Percentiles rank a stretch among this genome's conserved stretches.
Conservation (phyloP, 2,113 vertebrate species). For the Lepisosteus osseus region DNA sequence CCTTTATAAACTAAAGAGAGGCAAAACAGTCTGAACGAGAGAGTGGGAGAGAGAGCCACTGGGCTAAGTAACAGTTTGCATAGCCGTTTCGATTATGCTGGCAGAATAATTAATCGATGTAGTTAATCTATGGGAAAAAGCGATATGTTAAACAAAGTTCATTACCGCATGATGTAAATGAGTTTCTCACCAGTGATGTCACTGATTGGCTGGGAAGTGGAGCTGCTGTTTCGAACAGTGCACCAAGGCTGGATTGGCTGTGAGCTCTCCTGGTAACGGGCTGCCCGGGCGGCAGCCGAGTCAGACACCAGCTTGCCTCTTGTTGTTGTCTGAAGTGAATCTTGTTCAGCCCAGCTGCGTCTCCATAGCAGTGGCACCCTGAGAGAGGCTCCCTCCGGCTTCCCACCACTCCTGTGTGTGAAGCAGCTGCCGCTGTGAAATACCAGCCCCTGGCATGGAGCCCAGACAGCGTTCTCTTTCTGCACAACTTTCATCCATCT, state of each 20-base stretch:
- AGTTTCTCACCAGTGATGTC: slow-evolving; percentile 82
- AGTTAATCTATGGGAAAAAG: slow-evolving; percentile 66
- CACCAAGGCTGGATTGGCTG: slow-evolving; percentile 76
- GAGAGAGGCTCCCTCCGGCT: slow-evolving; percentile 75
- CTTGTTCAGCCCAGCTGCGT: slow-evolving; percentile 89
- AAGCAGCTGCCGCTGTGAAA: slow-evolving; percentile 82
- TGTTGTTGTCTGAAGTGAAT: slow-evolving; percentile 83
- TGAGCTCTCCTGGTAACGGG: slow-evolving; percentile 81
- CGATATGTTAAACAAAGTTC: slow-evolving; percentile 82
- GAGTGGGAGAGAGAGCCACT: slow-evolving; percentile 12
- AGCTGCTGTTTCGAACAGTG: slow-evolving; percentile 65
- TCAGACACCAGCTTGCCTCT: slow-evolving; percentile 65
- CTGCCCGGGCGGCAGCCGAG: slow-evolving; percentile 73
- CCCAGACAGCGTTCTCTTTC: slow-evolving; percentile 78
- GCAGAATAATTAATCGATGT: slow-evolving; percentile 75
- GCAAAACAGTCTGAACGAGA: too few relatives aligned
- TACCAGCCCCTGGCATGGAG: slow-evolving; percentile 84
- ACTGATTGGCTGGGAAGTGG: slow-evolving; percentile 79
- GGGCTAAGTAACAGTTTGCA: slow-evolving; percentile 52
- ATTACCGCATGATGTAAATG: slow-evolving; percentile 87
- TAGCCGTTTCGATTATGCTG: slow-evolving; percentile 69
- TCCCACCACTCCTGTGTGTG: slow-evolving; percentile 78
- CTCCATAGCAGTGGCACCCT: slow-evolving; percentile 92
- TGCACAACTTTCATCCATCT: slow-evolving; percentile 78
- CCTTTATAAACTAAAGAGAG: neutral